Percentiles rank a stretch among this genome's conserved stretches.
phyloP scores from a whole-genome alignment of 2,113 vertebrate genomes.

The Rhinopomastus cyanomelas region DNA sequence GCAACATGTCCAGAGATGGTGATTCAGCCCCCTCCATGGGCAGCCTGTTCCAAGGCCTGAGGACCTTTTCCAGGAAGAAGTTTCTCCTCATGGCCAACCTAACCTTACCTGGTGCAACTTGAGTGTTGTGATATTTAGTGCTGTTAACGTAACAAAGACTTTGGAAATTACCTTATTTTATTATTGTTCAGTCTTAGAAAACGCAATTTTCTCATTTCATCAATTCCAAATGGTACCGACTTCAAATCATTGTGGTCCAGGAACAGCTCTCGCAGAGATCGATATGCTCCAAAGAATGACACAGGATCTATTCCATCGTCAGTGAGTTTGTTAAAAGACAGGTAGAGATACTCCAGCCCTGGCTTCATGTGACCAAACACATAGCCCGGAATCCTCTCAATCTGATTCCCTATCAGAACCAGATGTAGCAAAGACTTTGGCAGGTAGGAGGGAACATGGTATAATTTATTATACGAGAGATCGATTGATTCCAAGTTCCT shows the following conservation, averaged over 20 bases:
- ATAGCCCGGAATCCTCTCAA: conserved; percentile 93
- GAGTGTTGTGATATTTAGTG: background rate
- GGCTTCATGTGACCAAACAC: conserved; percentile 95
- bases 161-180: conserved; percentile 85
- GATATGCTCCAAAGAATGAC: conserved; percentile 88
- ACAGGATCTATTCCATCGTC: conserved; percentile 84
- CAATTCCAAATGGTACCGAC: conserved; percentile 84
- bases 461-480: conserved; percentile 90
- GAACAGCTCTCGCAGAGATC: conserved; percentile 90
- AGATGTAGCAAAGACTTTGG: conserved; percentile 92
- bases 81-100: too few relatives aligned
- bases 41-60: too few relatives aligned
- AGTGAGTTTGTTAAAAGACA: conserved; percentile 91
- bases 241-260: conserved; percentile 91
- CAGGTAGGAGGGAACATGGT: conserved; percentile 93
- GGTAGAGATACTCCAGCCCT: conserved; percentile 93
- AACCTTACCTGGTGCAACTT: too few relatives aligned
- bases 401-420: conserved; percentile 90
- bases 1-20: too few relatives aligned
- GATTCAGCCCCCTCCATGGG: too few relatives aligned
- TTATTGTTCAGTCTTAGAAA: conserved; percentile 93
- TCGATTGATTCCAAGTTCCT: conserved; percentile 96
- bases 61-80: too few relatives aligned
- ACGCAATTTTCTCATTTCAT: conserved; percentile 88
- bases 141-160: background rate